Conservation (phyloP, 1,140 invertebrate genomes). For the Melanaphis sacchari region DNA sequence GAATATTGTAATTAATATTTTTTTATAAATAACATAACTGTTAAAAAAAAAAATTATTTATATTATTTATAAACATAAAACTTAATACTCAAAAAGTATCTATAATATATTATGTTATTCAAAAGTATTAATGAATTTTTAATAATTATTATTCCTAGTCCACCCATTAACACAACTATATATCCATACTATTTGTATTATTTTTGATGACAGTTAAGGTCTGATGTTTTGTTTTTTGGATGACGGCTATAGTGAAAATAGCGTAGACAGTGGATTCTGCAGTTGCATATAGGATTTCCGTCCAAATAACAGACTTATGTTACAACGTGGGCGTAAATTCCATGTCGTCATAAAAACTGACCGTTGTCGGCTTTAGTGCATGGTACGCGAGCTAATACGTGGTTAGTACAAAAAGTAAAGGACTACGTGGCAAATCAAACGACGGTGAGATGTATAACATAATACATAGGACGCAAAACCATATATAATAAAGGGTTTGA, state of each 20-base stretch:
- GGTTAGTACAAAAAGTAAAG: background rate
- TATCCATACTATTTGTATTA: background rate
- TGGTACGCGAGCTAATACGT: background rate
- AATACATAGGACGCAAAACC: background rate
- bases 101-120: background rate
- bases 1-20: background rate
- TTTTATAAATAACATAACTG: background rate
- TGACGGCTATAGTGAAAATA: background rate
- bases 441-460: background rate
- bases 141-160: background rate
- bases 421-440: background rate
- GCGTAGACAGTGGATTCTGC: background rate
- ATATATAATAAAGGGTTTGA: slow-evolving; percentile 39
- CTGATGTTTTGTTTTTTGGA: background rate
- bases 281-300: background rate
- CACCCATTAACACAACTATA: background rate
- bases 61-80: background rate
- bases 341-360: background rate
- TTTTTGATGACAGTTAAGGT: background rate
- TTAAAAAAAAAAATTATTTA: too few relatives aligned
- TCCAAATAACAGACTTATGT: background rate
- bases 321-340: background rate
- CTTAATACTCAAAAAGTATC: too few relatives aligned
- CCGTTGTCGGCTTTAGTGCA: background rate
- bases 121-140: background rate